Percentiles rank a stretch among this genome's conserved stretches.
phyloP scores from a whole-genome alignment of 2,888 invertebrate genomes.

The Drosophila cognata region DNA sequence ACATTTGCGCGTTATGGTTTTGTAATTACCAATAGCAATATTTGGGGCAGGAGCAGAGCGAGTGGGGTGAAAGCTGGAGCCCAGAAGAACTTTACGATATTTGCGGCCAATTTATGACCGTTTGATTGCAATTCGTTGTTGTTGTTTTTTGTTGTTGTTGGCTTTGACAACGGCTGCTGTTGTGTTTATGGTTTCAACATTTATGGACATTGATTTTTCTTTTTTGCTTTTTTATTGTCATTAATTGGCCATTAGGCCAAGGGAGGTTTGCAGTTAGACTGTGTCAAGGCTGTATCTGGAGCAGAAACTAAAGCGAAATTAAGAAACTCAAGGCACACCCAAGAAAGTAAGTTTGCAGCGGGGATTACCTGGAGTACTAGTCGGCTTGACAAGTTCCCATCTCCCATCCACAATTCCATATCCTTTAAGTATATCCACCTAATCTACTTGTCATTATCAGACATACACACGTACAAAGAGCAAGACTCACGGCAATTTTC shows the following conservation, averaged over 20 bases:
- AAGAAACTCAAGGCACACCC: not conserved
- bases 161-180: constrained; percentile 18
- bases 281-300: constrained; percentile 31
- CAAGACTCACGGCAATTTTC: constrained; percentile 21
- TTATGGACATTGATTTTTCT: constrained; percentile 31
- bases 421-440: constrained; percentile 16
- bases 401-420: not conserved
- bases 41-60: constrained; percentile 3
- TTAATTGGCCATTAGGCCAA: constrained; percentile 59
- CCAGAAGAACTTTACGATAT: constrained; percentile 44
- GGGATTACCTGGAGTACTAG: constrained; percentile 2
- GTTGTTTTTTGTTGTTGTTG: not conserved
- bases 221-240: constrained; percentile 36
- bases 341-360: not conserved
- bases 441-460: constrained; percentile 47
- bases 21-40: constrained; percentile 69
- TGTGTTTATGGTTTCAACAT: constrained; percentile 58
- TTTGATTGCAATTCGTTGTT: constrained; percentile 58
- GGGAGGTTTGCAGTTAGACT: not conserved
- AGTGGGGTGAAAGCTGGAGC: constrained; percentile 1
- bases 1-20: constrained; percentile 76
- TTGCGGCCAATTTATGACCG: constrained; percentile 55
- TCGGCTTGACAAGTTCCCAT: not conserved
- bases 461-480: constrained; percentile 10
- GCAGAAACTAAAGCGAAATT: not conserved